A percentile compares a stretch with the other conserved stretches of the same genome.
Evolutionary conservation across 2,113 vertebrate genomes (phyloP).

Genomic region (Gadus macrocephalus): DNA sequence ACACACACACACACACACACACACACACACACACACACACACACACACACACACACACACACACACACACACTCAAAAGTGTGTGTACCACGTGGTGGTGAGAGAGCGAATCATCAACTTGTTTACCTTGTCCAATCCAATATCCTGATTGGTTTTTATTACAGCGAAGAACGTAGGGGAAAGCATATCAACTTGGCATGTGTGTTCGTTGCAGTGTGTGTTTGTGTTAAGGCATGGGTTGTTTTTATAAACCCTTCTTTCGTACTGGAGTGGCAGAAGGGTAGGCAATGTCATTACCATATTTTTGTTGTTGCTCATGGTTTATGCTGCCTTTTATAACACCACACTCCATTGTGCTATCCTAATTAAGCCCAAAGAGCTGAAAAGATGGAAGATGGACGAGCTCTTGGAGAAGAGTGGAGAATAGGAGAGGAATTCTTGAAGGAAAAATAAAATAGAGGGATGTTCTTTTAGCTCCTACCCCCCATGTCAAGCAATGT

Average conservation of each 20-base stretch:
- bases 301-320: neutral
- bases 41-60: too few species aligned
- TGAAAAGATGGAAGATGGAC: neutral
- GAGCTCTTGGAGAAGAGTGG: constrained; percentile 3
- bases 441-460: constrained; percentile 11
- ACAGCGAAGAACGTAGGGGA: too few species aligned
- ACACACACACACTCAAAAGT: too few species aligned
- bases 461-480: constrained; percentile 29
- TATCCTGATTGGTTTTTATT: too few species aligned
- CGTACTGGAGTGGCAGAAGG: neutral
- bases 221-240: neutral
- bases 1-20: too few species aligned
- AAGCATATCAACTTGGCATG: neutral
- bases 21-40: too few species aligned
- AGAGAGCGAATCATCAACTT: too few species aligned
- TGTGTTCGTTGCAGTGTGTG: neutral
- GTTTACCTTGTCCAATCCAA: too few species aligned
- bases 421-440: neutral
- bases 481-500: constrained; percentile 18
- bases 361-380: constrained; percentile 30
- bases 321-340: neutral
- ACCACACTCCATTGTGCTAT: constrained; percentile 20
- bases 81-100: too few species aligned
- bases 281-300: constrained; percentile 1
- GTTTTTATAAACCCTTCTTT: constrained; percentile 3